Conservation (phyloP, 2,113 vertebrate species). For the Anseranas semipalmata region DNA sequence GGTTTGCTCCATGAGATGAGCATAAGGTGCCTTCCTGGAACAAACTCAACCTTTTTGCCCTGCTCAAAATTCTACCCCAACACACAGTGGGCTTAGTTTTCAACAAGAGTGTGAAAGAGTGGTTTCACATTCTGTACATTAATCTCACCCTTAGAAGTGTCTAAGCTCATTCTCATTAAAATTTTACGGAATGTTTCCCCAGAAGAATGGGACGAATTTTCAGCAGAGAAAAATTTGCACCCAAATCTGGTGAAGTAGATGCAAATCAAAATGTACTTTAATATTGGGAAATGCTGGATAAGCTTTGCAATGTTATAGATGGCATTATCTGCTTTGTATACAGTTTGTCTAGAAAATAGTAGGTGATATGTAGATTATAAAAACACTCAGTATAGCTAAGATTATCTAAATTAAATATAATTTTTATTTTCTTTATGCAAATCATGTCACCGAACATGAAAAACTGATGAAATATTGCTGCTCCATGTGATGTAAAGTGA, state of each 20-base stretch:
- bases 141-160: neutral
- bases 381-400: neutral
- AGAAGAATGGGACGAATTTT: neutral
- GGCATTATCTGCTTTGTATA: neutral
- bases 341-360: neutral
- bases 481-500: neutral
- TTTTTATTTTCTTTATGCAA: neutral
- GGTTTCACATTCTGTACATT: neutral
- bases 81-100: too few relatives aligned
- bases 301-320: accelerated
- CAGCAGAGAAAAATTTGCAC: neutral
- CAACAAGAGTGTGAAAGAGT: too few relatives aligned
- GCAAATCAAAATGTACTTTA: neutral
- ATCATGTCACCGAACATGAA: neutral
- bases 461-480: neutral
- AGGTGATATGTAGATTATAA: neutral
- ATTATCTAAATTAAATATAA: neutral
- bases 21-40: neutral
- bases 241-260: neutral
- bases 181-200: neutral
- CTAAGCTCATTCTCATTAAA: neutral
- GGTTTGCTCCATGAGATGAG: neutral
- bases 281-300: neutral
- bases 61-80: neutral
- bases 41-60: neutral